Evolutionary conservation across 1,140 invertebrate species (phyloP).

Genomic region (Drosophila miranda): DNA sequence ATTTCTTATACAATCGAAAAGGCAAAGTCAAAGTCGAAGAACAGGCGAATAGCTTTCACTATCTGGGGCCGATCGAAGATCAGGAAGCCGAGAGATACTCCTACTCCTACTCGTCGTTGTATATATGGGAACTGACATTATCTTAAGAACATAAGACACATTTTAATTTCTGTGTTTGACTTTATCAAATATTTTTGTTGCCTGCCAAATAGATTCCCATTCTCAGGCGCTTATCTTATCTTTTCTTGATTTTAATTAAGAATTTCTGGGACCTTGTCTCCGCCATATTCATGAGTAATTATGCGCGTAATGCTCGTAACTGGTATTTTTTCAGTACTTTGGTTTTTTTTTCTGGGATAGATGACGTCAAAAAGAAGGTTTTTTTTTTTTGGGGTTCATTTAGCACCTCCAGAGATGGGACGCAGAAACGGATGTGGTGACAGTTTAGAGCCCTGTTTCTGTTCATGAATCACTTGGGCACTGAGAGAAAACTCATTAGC

Average conservation of each 20-base stretch:
- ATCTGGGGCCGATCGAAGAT: constrained; percentile 27
- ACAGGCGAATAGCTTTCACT: constrained; percentile 39
- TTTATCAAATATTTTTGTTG: constrained; percentile 40
- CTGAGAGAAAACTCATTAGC: constrained; percentile 64
- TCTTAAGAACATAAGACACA: constrained; percentile 52
- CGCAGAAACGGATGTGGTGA: constrained; percentile 16
- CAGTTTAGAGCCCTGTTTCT: constrained; percentile 24
- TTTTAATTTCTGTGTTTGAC: constrained; percentile 55
- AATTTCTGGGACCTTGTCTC: constrained; percentile 20
- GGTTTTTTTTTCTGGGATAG: not conserved
- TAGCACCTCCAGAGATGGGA: constrained; percentile 19
- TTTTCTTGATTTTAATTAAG: constrained; percentile 34
- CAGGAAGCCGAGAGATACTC: constrained; percentile 16
- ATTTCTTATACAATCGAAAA: constrained; percentile 31
- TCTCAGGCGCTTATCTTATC: constrained; percentile 31
- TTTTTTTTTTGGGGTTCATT: constrained; percentile 13
- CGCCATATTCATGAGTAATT: constrained; percentile 40
- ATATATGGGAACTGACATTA: constrained; percentile 15
- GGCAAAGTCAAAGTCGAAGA: constrained; percentile 4
- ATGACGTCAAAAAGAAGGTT: constrained; percentile 23
- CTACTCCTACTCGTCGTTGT: constrained; percentile 1
- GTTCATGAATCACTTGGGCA: constrained; percentile 34
- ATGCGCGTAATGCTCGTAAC: constrained; percentile 2
- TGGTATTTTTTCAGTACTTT: not conserved
- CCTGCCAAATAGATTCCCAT: constrained; percentile 20